Base-by-base conservation (phyloP, 2,888 invertebrate genomes). In the Chelonus formosanus region DNA sequence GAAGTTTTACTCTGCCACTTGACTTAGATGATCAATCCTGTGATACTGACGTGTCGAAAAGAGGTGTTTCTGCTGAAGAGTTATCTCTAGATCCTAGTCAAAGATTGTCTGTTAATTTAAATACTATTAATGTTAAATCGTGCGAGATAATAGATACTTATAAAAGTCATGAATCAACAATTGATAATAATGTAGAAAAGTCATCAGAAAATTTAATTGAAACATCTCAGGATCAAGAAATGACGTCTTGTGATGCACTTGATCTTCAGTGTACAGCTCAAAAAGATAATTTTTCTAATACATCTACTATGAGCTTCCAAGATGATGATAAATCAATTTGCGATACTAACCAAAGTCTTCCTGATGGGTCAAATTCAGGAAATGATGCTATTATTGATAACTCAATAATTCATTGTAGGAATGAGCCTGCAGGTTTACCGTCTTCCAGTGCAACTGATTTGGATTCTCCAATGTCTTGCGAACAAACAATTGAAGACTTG, bases 401-500 rank as follows among this genome's bases (percentile, higher is more conserved):
- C 1, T 75, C 73, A 35, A 70, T 67, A 35, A 72, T 73, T 20
- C 40, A 40, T 40, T 74, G 74, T 5, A 69, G 69, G 40, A 73
- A 73, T 68, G 78, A 68, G 44, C 43, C 57, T 5, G 60, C 68
- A 5, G 74, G 71, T 4, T 43, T 77, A 44, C 75, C 76, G 4
- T 73, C 74, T 48, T 79, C 79, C 7, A 80, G 71, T 60, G 72
- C 76, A 5, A 82, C 82, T 4, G 83, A 83, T 67, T 74, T 82
- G 6, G 83, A 84, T 67, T 82, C 82, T 3, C 80, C 82, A 3
- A 84, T 83, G 84, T 81, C 82, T 3, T 84, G 78, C 65, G 83
- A 83, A 56, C 82, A 81, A 54, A 81, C 80, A 0, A 75, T 78
- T 59, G 81, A 82, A 50, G 79, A 80, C 59, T 59, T 81, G 3